Conservation (phyloP, 2,113 vertebrate genomes). For the Myrmophylax atrothorax region DNA sequence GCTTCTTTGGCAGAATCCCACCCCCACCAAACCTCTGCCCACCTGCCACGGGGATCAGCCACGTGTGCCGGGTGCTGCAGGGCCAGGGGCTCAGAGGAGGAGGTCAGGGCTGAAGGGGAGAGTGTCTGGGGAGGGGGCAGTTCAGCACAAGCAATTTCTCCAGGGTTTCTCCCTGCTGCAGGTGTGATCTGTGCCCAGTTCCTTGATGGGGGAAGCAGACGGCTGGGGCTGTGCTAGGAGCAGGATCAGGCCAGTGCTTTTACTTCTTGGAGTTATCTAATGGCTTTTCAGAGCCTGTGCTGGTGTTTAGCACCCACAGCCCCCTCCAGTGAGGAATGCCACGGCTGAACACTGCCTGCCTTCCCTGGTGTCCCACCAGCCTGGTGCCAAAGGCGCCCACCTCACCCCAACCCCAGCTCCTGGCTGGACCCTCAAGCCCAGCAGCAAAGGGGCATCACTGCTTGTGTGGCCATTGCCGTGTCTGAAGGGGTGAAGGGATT, state of each 20-base stretch:
- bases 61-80: neutral
- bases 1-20: neutral
- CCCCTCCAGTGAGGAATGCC: neutral
- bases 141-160: neutral
- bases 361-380: rapidly evolving
- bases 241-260: neutral
- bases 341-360: neutral
- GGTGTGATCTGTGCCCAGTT: neutral
- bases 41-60: neutral
- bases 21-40: neutral
- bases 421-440: rapidly evolving
- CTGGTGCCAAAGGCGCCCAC: rapidly evolving
- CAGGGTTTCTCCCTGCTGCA: neutral
- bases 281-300: neutral
- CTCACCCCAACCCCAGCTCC: rapidly evolving
- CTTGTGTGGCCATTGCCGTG: rapidly evolving
- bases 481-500: neutral
- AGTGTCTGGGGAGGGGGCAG: neutral
- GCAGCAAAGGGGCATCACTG: rapidly evolving
- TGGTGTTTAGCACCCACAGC: neutral
- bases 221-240: rapidly evolving
- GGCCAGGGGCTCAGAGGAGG: neutral
- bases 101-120: rapidly evolving
- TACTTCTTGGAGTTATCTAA: neutral
- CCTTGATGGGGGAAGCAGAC: rapidly evolving